phyloP scores from a whole-genome alignment of 2,888 invertebrate species.

The Nesidiocoris tenuis region DNA sequence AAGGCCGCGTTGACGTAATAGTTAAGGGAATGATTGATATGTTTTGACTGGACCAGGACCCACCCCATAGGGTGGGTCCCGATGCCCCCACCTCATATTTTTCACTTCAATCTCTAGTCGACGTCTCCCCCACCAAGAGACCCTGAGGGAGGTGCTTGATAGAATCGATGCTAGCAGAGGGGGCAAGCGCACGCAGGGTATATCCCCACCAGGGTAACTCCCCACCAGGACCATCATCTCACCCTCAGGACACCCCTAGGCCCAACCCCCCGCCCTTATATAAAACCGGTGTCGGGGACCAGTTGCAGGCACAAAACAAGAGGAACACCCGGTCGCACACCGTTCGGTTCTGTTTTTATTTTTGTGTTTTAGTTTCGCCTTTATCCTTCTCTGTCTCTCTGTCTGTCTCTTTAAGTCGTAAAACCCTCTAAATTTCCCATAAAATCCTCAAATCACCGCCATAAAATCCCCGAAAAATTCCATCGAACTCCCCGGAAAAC shows the following conservation, averaged over 20 bases:
- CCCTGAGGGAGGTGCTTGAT: conserved; percentile 9
- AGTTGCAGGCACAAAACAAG: conserved; percentile 53
- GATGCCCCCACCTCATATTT: conserved; percentile 47
- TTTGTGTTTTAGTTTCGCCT: conserved; percentile 50
- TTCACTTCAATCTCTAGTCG: conserved; percentile 41
- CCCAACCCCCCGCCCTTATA: conserved; percentile 48
- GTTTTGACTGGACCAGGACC: conserved; percentile 36
- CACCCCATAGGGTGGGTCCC: conserved; percentile 11
- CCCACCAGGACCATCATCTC: too few relatives aligned
- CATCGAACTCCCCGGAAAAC: conserved; percentile 25
- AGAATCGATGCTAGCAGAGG: conserved; percentile 43
- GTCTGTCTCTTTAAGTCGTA: conserved; percentile 39
- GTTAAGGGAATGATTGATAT: conserved; percentile 40
- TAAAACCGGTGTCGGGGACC: conserved; percentile 51
- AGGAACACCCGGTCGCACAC: conserved; percentile 47
- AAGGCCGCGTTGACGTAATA: conserved; percentile 15
- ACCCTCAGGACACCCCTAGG: conserved; percentile 53
- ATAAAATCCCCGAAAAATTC: too few relatives aligned
- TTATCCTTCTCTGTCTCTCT: conserved; percentile 45
- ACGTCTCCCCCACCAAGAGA: conserved; percentile 34
- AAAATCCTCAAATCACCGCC: too few relatives aligned
- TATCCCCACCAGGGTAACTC: not conserved
- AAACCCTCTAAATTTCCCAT: conserved; percentile 11
- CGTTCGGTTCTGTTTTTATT: conserved; percentile 50
- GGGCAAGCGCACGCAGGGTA: conserved; percentile 47